phyloP scores from a whole-genome alignment of 2,888 invertebrate genomes.

The Neoscelio sp. region DNA sequence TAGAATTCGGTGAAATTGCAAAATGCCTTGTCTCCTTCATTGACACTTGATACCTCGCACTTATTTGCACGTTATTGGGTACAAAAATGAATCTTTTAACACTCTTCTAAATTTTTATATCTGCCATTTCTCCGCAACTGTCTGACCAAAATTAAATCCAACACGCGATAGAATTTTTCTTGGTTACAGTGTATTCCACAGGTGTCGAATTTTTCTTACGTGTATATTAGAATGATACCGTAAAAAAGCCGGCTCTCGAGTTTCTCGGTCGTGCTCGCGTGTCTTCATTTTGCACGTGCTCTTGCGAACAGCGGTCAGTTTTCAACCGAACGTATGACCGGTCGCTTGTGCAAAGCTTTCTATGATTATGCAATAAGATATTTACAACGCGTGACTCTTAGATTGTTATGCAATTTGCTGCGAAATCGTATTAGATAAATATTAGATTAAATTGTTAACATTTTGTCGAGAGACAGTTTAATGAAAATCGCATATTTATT shows the following conservation, averaged over 20 bases:
- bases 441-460: constrained; percentile 47
- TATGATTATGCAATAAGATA: constrained; percentile 51
- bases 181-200: neutral
- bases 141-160: neutral
- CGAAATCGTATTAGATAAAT: constrained; percentile 38
- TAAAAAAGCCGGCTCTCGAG: constrained; percentile 68
- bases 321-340: constrained; percentile 24
- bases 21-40: no score
- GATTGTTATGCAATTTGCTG: constrained; percentile 52
- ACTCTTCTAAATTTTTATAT: neutral
- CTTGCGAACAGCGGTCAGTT: constrained; percentile 58
- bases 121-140: neutral
- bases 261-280: constrained; percentile 69
- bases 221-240: constrained; percentile 42
- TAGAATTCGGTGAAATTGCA: no score
- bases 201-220: constrained; percentile 25
- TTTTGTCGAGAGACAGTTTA: constrained; percentile 39
- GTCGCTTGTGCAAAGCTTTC: constrained; percentile 24
- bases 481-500: constrained; percentile 47
- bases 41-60: no score
- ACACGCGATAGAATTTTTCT: neutral
- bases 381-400: constrained; percentile 17
- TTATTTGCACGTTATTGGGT: no score
- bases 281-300: constrained; percentile 67
- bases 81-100: neutral